phyloP scores from a whole-genome alignment of 2,888 invertebrate species.

The Drosophila pullipes region DNA sequence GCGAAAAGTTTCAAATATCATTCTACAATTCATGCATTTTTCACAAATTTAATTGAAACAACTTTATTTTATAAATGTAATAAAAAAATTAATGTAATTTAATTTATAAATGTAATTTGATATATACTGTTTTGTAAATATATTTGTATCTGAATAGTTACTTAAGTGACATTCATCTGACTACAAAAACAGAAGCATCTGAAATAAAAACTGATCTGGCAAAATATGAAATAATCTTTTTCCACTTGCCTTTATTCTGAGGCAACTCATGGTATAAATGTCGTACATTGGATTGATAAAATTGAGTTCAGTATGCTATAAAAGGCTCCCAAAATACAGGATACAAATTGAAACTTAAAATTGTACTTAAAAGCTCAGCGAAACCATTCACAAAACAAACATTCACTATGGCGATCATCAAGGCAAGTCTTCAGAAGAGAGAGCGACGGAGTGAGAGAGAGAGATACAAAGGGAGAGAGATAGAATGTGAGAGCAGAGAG shows the following conservation, averaged over 20 bases:
- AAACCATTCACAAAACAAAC: constrained; percentile 21
- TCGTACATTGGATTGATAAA: neutral
- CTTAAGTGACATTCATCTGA: neutral
- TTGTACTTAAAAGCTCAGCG: neutral
- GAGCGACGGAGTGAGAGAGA: constrained; percentile 10
- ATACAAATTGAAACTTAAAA: neutral
- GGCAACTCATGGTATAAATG: neutral
- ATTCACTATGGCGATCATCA: constrained; percentile 67
- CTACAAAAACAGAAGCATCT: neutral
- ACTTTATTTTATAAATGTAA: too few relatives aligned
- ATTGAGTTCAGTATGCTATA: neutral
- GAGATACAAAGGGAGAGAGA: constrained; percentile 1
- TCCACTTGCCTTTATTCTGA: neutral
- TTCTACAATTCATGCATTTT: neutral
- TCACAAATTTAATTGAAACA: neutral
- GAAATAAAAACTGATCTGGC: neutral
- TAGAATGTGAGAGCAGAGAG: constrained; percentile 29
- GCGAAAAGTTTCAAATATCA: neutral
- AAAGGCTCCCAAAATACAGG: neutral
- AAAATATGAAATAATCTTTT: neutral
- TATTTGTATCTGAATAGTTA: neutral
- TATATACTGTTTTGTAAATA: neutral
- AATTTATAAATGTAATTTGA: neutral
- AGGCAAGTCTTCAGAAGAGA: constrained; percentile 13
- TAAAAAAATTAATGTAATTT: too few relatives aligned